Percentiles rank a stretch among this genome's conserved stretches.
phyloP scores from a whole-genome alignment of 2,888 invertebrate genomes.

The Meiosimyza decipiens region DNA sequence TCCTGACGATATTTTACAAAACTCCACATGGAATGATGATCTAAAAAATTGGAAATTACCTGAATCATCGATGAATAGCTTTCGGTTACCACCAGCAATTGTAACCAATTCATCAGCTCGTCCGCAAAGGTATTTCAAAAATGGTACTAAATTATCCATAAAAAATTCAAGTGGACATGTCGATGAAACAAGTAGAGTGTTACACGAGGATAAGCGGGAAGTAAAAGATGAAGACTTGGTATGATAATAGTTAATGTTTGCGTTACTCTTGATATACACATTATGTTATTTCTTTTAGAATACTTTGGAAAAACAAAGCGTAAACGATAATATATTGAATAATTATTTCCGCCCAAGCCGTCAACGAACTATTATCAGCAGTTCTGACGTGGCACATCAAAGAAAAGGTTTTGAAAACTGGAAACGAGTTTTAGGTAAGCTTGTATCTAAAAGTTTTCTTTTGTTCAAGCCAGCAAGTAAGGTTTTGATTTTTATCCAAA shows the following conservation, averaged over 20 bases:
- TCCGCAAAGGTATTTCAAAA: slow-evolving; percentile 50
- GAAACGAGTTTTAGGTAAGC: slow-evolving; percentile 64
- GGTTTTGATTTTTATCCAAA: no score
- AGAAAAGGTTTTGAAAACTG: slow-evolving; percentile 69
- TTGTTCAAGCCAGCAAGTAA: no score
- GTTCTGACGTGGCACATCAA: slow-evolving; percentile 70
- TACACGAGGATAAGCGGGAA: background rate
- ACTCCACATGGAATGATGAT: slow-evolving; percentile 81
- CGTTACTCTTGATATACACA: background rate
- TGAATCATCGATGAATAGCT: slow-evolving; percentile 73
- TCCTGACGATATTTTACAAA: slow-evolving; percentile 75
- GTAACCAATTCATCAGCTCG: slow-evolving; percentile 63
- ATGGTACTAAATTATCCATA: slow-evolving; percentile 14
- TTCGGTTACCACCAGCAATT: slow-evolving; percentile 75
- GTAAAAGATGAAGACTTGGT: slow-evolving; percentile 2
- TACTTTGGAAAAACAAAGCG: slow-evolving; percentile 46
- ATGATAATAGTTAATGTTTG: background rate
- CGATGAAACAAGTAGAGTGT: background rate
- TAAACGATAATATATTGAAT: slow-evolving; percentile 74
- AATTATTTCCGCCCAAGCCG: slow-evolving; percentile 76
- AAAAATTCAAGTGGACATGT: slow-evolving; percentile 27
- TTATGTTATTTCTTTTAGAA: slow-evolving; percentile 3
- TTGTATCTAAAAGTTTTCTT: no score
- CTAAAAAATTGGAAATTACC: slow-evolving; percentile 78
- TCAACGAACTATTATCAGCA: slow-evolving; percentile 67